Base-by-base conservation (phyloP, 1,140 invertebrate species). In the Agraylea sexmaculata region DNA sequence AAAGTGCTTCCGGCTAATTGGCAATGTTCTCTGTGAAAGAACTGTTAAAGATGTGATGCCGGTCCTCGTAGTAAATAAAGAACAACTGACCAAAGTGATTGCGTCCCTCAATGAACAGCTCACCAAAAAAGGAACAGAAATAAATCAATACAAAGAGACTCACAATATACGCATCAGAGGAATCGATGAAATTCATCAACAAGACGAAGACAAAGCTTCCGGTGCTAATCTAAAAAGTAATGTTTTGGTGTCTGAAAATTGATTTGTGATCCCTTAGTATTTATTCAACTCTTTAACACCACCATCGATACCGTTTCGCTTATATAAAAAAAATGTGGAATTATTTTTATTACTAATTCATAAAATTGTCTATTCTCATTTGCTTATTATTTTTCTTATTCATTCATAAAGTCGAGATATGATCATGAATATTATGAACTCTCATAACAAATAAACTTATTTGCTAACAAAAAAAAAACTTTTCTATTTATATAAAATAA, bases 1-100 rank as follows among this genome's bases (percentile, higher is more conserved):
- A 51, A 93, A 89, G 62, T 97, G 92, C 62, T 97, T 85, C 57
- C 75, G 90, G 54, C 79, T 95, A 71, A 79, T 96, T 46, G 92
- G 92, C 22, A 91, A 91, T 11, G 81, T 96, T 32, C 67, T 97
- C 28, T 89, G 92, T 48, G 90, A 96, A 67, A 71, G 85, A 50
- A 92, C 84, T 16, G 92, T 96, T 0, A 82, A 81, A 56, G 88
- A 93, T 49, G 84, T 96, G 13, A 60, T 94, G 49, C 92, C 92
- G 17, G 79, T 81, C 38, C 66, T 97, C 37, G 62, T 74, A 30
- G 71, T 73, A 40, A 96, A 93, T 59, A 78, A 76, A 60, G 81
- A 91, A 52, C 80, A 87, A 74, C 64, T 96, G 43, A 72, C 71
- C 3, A 78, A 83, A 60, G 70, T 87, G 2, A 77, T 91, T 36